Evolutionary conservation across 2,113 vertebrate genomes (phyloP), one percentile per base, ranked within the genome.

Genomic region (Cheirogaleus medius): DNA sequence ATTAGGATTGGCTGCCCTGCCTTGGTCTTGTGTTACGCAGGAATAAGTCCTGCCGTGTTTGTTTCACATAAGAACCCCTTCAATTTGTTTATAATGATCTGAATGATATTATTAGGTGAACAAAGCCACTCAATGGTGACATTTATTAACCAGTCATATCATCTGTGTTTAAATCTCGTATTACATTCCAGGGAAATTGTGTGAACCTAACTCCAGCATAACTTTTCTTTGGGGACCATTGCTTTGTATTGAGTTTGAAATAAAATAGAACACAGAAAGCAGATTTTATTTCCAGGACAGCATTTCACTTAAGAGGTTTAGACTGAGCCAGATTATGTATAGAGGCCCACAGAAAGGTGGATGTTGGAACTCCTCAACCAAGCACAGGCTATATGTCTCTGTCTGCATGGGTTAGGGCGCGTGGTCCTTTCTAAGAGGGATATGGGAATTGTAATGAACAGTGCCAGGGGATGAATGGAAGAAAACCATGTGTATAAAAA

Each of bases 71-170:
- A 97, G 96, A 98, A 98, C 97, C 42, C 58, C 80, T 97, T 96
- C 96, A 96, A 83, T 87, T 97, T 97, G 95, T 97, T 97, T 97
- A 97, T 96, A 98, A 98, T 97, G 97, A 92, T 98, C 47, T 14
- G 8, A 77, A 91, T 96, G 96, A 97, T 97, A 94, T 97, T 94
- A 96, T 97, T 96, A 91, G 96, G 96, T 74, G 82, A 97, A 97
- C 4, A 58, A 97, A 97, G 76, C 84, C 2, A 76, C 97, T 98
- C 90, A 76, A 94, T 97, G 96, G 96, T 96, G 98, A 97, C 95
- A 97, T 98, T 98, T 98, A 98, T 97, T 97, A 98, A 97, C 96
- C 92, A 98, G 97, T 97, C 96, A 96, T 97, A 98, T 98, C 97
- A 98, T 97, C 97, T 97, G 95, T 97, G 93, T 97, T 98, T 98